These are phyloP conservation scores for Yponomeuta malinellus DNA, from an alignment of 2,888 invertebrate species.

Conservation along the genomic window DNA sequence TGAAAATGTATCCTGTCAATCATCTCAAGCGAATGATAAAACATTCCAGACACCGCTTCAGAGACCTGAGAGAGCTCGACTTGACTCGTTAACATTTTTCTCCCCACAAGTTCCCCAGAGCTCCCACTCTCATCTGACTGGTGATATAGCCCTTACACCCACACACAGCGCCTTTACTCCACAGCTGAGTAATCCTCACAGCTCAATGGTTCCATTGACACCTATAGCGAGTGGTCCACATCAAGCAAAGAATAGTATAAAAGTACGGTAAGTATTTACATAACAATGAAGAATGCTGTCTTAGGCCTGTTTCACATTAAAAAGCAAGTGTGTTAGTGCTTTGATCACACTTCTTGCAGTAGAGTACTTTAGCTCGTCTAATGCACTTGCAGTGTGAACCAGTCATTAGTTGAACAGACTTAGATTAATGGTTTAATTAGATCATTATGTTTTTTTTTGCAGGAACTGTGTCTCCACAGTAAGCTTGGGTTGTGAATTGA, in stretches of 20 bases:
- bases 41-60: conserved; percentile 1
- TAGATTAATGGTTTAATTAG: neutral
- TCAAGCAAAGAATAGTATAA: conserved; percentile 77
- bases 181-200: conserved; percentile 69
- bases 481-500: conserved; percentile 82
- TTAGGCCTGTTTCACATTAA: neutral
- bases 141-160: conserved; percentile 61
- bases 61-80: conserved; percentile 6
- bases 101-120: conserved; percentile 9
- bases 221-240: conserved; percentile 70
- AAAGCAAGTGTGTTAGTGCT: neutral
- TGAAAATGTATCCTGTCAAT: neutral
- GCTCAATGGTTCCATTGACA: conserved; percentile 68
- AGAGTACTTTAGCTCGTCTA: too few relatives aligned
- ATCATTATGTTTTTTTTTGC: conserved; percentile 33
- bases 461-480: conserved; percentile 91
- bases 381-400: too few relatives aligned
- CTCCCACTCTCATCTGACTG: conserved; percentile 37
- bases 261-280: conserved; percentile 71
- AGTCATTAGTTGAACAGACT: too few relatives aligned
- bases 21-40: neutral
- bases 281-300: neutral
- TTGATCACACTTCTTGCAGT: too few relatives aligned
- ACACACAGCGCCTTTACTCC: conserved; percentile 57
- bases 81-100: neutral